phyloP scores from a whole-genome alignment of 2,797 vertebrate genomes.

The Apogon talboti region DNA sequence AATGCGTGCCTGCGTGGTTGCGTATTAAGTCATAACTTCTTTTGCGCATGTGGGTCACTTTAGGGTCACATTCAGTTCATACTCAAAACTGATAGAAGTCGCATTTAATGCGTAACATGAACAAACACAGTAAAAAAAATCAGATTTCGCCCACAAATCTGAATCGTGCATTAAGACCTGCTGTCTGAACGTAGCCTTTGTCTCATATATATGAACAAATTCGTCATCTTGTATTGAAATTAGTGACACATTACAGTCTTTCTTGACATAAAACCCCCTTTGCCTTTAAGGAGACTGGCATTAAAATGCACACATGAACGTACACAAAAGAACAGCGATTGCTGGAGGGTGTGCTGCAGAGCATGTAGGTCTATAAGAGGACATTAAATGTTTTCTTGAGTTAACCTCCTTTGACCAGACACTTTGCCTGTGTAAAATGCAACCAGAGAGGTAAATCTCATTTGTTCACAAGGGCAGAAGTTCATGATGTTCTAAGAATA shows the following conservation, averaged over 20 bases:
- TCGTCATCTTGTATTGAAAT: slow-evolving; percentile 27
- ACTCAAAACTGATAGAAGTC: no score
- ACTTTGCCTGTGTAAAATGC: slow-evolving; percentile 28
- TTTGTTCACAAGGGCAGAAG: slow-evolving; percentile 61
- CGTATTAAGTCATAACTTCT: no score
- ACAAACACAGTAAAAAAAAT: no score
- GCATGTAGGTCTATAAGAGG: slow-evolving; percentile 54
- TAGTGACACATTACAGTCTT: slow-evolving; percentile 1
- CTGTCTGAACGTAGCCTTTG: no score
- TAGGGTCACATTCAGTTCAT: no score
- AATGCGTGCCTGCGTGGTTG: no score
- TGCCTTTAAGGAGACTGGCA: slow-evolving; percentile 6
- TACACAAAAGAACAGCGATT: slow-evolving; percentile 22
- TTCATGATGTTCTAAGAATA: slow-evolving; percentile 71
- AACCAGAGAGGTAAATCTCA: slow-evolving; percentile 47
- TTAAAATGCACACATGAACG: slow-evolving; percentile 5
- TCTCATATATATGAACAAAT: slow-evolving; percentile 40
- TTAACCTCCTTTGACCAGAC: slow-evolving; percentile 48
- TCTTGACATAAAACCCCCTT: background rate
- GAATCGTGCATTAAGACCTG: no score
- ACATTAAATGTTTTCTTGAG: slow-evolving; percentile 42
- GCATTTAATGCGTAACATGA: no score
- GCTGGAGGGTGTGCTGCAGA: slow-evolving; percentile 25
- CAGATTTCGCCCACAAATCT: no score
- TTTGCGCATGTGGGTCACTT: no score